A percentile compares a stretch with the other conserved stretches of the same genome.
phyloP scores from a whole-genome alignment of 2,888 invertebrate species.

The Lymantria dispar region DNA sequence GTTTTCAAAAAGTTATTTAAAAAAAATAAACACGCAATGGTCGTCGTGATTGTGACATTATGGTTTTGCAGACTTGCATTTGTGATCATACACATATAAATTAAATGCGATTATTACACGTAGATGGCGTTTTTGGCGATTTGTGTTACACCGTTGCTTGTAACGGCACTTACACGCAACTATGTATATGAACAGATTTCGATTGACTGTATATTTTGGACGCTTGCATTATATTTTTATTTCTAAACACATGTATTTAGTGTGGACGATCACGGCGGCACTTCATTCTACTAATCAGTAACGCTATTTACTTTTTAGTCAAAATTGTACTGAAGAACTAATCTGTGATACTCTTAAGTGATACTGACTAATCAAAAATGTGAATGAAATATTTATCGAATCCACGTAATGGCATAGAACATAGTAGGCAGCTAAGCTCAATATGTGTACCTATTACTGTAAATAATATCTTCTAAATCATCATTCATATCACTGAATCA shows the following conservation, averaged over 20 bases:
- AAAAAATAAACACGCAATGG: too few relatives aligned
- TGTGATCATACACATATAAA: background rate
- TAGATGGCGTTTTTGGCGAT: background rate
- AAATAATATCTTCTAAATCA: slow-evolving; percentile 56
- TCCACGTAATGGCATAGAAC: slow-evolving; percentile 65
- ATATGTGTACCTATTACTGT: slow-evolving; percentile 58
- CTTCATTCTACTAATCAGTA: background rate
- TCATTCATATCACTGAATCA: slow-evolving; percentile 38
- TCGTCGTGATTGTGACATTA: too few relatives aligned
- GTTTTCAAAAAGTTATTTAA: too few relatives aligned
- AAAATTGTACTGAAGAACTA: slow-evolving; percentile 29
- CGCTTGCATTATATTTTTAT: too few relatives aligned
- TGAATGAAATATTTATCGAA: slow-evolving; percentile 35
- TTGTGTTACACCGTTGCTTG: background rate
- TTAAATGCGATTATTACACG: background rate
- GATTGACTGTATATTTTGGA: background rate
- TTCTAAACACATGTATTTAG: background rate
- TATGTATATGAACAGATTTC: background rate
- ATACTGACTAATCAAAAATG: slow-evolving; percentile 16
- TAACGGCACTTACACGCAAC: background rate
- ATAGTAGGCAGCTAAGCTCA: slow-evolving; percentile 63
- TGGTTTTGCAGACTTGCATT: background rate
- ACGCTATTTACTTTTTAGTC: slow-evolving; percentile 14
- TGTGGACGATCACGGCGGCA: background rate
- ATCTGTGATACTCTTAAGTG: slow-evolving; percentile 35